A percentile compares a stretch with the other conserved stretches of the same genome.
These are phyloP conservation scores for Drepana falcataria DNA, from an alignment of 2,888 invertebrate genomes.

Conservation along the genomic window DNA sequence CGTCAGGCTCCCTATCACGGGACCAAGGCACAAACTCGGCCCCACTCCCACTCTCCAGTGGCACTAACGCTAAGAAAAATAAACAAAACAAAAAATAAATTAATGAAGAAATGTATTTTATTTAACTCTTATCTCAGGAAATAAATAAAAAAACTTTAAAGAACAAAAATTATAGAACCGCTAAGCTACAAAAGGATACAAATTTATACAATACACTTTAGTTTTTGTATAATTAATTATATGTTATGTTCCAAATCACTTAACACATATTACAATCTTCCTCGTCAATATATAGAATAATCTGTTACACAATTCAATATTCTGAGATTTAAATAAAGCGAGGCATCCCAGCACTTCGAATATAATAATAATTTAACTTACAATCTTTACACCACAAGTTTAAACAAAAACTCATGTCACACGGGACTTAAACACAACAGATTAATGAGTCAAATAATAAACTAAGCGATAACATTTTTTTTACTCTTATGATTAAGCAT, in stretches of 20 bases:
- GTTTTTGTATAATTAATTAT: slow-evolving; percentile 10
- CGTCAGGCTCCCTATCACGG: too few species aligned
- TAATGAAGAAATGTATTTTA: slow-evolving; percentile 27
- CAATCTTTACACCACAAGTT: slow-evolving; percentile 6
- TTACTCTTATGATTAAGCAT: not conserved
- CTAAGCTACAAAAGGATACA: slow-evolving; percentile 42
- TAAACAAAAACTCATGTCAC: not conserved
- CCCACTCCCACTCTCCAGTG: too few species aligned
- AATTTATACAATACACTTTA: slow-evolving; percentile 36
- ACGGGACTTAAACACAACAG: not conserved
- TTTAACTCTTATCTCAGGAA: slow-evolving; percentile 10
- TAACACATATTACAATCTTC: slow-evolving; percentile 13
- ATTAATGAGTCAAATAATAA: not conserved
- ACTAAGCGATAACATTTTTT: not conserved
- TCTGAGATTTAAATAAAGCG: not conserved
- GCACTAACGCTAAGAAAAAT: slow-evolving; percentile 8
- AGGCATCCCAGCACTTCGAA: not conserved
- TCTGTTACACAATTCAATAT: not conserved
- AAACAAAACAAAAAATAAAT: slow-evolving; percentile 14
- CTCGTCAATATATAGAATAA: not conserved
- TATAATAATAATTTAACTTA: slow-evolving; percentile 11
- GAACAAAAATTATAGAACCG: slow-evolving; percentile 49
- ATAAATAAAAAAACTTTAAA: slow-evolving; percentile 63
- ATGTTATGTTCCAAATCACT: slow-evolving; percentile 2
- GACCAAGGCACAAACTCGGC: too few species aligned